Conservation (phyloP, 2,113 vertebrate species). For the Erythrolamprus reginae region DNA sequence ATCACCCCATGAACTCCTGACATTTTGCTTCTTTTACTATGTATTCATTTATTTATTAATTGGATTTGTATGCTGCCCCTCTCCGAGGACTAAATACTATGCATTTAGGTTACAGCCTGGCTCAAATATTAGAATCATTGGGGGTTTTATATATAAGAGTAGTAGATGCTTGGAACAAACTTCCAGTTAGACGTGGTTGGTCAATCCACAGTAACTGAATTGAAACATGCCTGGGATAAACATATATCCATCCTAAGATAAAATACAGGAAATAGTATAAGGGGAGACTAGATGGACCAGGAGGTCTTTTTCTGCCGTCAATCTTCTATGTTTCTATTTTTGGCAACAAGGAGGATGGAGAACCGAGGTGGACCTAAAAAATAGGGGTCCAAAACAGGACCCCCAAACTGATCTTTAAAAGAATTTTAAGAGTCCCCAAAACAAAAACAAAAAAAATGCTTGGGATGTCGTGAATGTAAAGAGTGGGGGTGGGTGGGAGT, state of each 20-base stretch:
- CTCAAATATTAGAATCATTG: slow-evolving; percentile 15
- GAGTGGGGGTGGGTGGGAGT: neutral
- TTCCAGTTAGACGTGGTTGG: no score
- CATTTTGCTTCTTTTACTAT: slow-evolving; percentile 35
- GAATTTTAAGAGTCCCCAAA: neutral
- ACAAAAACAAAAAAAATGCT: neutral
- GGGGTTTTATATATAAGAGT: slow-evolving; percentile 7
- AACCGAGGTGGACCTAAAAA: neutral
- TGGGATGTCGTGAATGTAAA: neutral
- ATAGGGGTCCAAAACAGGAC: neutral
- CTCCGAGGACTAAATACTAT: no score
- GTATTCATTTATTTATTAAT: no score
- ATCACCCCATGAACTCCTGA: slow-evolving; percentile 72
- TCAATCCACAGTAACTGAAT: no score
- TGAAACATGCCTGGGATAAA: no score
- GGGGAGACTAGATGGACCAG: no score
- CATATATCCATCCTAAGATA: no score
- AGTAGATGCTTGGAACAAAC: no score
- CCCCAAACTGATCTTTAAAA: neutral
- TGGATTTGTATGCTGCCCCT: no score
- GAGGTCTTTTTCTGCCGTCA: no score
- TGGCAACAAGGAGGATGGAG: neutral
- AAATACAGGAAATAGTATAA: no score
- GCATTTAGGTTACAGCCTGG: slow-evolving; percentile 17
- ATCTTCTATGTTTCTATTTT: no score